Base-by-base conservation (phyloP, 2,888 invertebrate species). In the Nycteola revayana region DNA sequence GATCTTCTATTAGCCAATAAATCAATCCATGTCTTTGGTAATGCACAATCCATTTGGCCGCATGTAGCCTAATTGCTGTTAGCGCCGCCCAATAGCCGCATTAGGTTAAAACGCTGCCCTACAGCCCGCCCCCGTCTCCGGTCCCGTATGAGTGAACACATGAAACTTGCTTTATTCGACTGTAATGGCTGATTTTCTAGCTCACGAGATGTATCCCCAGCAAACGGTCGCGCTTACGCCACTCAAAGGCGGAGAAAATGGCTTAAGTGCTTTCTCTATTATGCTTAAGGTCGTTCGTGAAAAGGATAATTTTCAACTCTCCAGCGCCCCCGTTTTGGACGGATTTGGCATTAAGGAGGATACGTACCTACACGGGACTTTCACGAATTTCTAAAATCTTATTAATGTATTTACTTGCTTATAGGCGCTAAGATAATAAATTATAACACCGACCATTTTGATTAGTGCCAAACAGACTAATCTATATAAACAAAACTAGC, bases 211-310 rank as follows among this genome's bases (percentile, higher is more conserved):
- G 78, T 75, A 74, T 75, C 76, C 74, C 69, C 76, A 72, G 77
- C 85, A 84, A 86, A 86, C 80, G 81, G 78, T 71, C 80, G 68
- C 83, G 82, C 87, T 88, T 87, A 88, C 84, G 80, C 79, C 85
- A 87, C 84, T 87, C 84, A 88, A 88, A 88, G 85, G 86, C 87
- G 85, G 87, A 79, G 87, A 88, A 87, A 87, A 87, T 88, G 85
- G 85, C 84, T 88, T 86, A 88, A 88, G 88, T 88, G 88, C 88
- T 87, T 84, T 87, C 86, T 88, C 88, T 88, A 87, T 87, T 88
- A 88, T 88, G 75, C 78, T 88, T 85, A 86, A 87, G 87, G 84
- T 78, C 86, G 84, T 82, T 88, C 80, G 75, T 85, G 85, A 87
- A 88, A 87, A 87, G 88, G 87, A 87, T 88, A 87, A 86, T 87